Evolutionary conservation across 2,113 vertebrate species (phyloP), one percentile per base, ranked within the genome.

Genomic region (Rhinopomastus cyanomelas): DNA sequence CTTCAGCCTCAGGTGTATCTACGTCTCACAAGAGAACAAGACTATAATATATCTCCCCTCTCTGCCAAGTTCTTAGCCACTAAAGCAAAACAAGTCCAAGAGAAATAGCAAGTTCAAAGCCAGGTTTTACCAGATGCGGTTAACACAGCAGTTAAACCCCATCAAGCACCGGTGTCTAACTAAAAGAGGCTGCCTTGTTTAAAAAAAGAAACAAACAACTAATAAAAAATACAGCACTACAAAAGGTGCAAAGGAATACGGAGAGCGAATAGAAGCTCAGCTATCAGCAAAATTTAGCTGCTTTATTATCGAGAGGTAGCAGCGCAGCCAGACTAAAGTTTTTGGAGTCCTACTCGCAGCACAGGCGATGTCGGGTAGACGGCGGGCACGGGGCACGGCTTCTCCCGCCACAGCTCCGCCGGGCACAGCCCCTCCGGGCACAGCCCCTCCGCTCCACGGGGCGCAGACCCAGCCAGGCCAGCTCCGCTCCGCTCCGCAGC

Each of bases 381-480:
- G 12, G 0, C 16, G 14, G 0, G 17, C 29, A 17, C 8, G 6
- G 17, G 8, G 26, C 34, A 7, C 20, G 8, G 26, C 34, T 44
- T 25, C 36, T 15, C 39, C 39, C 39, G 39, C 39, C 11, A 42
- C 15, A 42, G 15, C 39, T 15, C 39, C 39, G 39, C 11, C 39
- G 15, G 39, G 39, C 39, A 42, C 39, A 42, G 39, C 39, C 39
- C 39, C 39, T 42, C 39, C 15, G 15, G 39, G 39, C 39, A 42
- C 39, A 42, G 39, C 39, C 39, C 39, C 39, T 42, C 39, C 15
- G 15, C 39, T 42, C 39, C 39, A 15, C 39, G 39, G 39, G 39
- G 39, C 39, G 39, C 39, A 42, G 39, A 11, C 39, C 39, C 39
- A 42, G 15, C 39, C 39, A 42, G 39, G 39, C 39, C 39, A 42